phyloP scores from a whole-genome alignment of 1,140 invertebrate genomes.

The Globodera rostochiensis region DNA sequence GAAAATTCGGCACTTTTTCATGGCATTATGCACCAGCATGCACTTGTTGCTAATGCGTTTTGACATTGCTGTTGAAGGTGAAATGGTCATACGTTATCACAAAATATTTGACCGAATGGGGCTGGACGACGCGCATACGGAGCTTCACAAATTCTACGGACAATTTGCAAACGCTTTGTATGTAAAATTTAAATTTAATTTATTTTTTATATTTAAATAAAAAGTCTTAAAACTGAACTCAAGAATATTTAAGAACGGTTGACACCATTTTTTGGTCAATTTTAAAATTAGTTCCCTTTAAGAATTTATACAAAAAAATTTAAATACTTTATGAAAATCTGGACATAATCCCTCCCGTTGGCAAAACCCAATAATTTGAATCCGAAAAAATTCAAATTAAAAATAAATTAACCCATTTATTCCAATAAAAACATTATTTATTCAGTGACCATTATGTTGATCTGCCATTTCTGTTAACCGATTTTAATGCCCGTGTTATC shows the following conservation, averaged over 20 bases:
- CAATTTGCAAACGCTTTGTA: not conserved
- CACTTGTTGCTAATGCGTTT: not conserved
- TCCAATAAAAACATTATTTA: no score
- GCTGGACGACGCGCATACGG: not conserved
- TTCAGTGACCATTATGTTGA: not conserved
- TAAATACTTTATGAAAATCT: not conserved
- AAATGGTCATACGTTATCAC: not conserved
- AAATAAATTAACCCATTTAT: no score
- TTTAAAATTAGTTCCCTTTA: no score
- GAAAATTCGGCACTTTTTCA: not conserved
- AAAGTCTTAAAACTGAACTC: no score
- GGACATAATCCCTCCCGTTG: no score
- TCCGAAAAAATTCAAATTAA: no score
- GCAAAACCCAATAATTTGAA: no score
- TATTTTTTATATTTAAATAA: not conserved
- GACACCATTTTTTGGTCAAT: no score
- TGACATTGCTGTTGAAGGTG: not conserved
- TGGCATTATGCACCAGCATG: not conserved
- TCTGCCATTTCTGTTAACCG: not conserved
- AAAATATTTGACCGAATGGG: not conserved
- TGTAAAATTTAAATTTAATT: not conserved
- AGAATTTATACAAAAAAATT: not conserved
- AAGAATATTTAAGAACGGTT: no score
- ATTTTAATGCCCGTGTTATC: not conserved
- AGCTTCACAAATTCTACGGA: not conserved